Conservation (phyloP, 2,888 invertebrate species). For the Drosophila atripex region DNA sequence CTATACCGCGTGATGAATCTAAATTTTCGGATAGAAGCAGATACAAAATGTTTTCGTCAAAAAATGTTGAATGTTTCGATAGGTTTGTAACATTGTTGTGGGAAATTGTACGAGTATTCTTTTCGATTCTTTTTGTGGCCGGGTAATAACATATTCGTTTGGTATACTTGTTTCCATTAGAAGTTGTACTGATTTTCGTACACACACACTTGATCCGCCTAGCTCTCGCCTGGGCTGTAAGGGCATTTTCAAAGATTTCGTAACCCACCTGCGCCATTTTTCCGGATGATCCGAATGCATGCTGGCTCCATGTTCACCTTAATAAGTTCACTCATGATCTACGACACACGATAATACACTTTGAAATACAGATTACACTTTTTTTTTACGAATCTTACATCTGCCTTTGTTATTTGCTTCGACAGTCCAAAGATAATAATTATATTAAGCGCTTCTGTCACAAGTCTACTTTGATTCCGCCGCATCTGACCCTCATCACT, state of each 20-base stretch:
- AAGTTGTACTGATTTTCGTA: slow-evolving; percentile 6
- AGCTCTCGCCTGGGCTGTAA: slow-evolving; percentile 32
- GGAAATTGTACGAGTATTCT: slow-evolving; percentile 45
- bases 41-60: slow-evolving; percentile 85
- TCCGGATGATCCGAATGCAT: slow-evolving; percentile 92
- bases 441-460: slow-evolving; percentile 84
- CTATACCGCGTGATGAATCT: slow-evolving; percentile 95
- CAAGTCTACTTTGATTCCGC: slow-evolving; percentile 83
- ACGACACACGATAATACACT: slow-evolving; percentile 68
- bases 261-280: slow-evolving; percentile 91
- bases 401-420: slow-evolving; percentile 90
- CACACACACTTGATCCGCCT: neutral
- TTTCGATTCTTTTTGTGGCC: slow-evolving; percentile 37
- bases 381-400: slow-evolving; percentile 85
- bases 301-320: slow-evolving; percentile 90
- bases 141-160: slow-evolving; percentile 19
- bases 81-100: slow-evolving; percentile 71
- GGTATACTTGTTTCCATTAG: slow-evolving; percentile 31
- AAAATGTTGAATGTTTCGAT: slow-evolving; percentile 75
- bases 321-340: slow-evolving; percentile 91
- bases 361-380: too few species aligned
- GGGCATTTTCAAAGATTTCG: slow-evolving; percentile 30
- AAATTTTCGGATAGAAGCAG: slow-evolving; percentile 88
- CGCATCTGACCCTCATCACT: slow-evolving; percentile 85
- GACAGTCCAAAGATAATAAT: slow-evolving; percentile 90